Evolutionary conservation across 2,797 vertebrate genomes (phyloP).

Genomic region (Antrozous pallidus): DNA sequence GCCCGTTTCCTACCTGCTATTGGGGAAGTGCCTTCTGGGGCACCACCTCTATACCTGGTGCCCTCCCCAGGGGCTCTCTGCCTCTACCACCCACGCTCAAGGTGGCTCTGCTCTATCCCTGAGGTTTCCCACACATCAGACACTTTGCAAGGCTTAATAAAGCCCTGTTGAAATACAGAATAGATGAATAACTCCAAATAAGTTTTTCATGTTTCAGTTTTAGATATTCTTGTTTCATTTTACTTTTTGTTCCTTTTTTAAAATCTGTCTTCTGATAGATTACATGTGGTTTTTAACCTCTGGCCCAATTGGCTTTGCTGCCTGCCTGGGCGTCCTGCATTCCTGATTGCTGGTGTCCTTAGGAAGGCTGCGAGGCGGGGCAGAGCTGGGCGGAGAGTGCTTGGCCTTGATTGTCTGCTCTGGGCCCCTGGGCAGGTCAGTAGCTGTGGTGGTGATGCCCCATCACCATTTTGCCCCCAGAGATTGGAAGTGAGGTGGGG

Average conservation of each 20-base stretch:
- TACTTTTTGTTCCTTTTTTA: neutral
- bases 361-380: neutral
- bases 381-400: neutral
- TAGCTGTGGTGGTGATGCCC: neutral
- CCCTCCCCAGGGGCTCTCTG: neutral
- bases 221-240: neutral
- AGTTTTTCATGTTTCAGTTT: neutral
- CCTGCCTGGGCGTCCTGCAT: neutral
- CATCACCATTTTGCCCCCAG: neutral
- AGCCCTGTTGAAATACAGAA: neutral
- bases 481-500: neutral
- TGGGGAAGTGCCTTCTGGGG: neutral
- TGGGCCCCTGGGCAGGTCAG: neutral
- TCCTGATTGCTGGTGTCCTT: neutral
- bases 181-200: neutral
- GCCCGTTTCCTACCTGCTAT: neutral
- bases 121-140: neutral
- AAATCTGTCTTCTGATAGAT: neutral
- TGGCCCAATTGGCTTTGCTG: neutral
- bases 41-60: neutral
- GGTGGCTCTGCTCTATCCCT: accelerated
- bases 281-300: neutral
- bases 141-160: too few species aligned
- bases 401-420: neutral
- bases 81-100: neutral